phyloP scores from a whole-genome alignment of 92 coral and sea anemone species.

The Epizoanthus illoricatus region DNA sequence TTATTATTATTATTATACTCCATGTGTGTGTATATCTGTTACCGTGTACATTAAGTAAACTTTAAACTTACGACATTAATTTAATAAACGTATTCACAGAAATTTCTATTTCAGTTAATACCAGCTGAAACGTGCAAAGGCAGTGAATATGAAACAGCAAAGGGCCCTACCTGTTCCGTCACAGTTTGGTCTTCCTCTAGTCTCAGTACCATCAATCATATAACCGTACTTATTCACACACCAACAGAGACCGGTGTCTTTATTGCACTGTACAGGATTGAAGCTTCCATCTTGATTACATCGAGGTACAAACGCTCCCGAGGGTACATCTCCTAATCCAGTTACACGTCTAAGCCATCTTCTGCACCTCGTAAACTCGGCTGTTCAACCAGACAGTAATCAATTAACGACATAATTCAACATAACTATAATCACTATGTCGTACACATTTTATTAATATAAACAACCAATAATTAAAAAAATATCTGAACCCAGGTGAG shows the following conservation, averaged over 20 bases:
- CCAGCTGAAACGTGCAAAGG: neutral
- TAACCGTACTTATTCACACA: constrained; percentile 48
- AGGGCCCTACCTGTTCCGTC: constrained; percentile 31
- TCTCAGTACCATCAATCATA: constrained; percentile 44
- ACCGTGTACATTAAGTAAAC: no score
- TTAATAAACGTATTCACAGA: no score
- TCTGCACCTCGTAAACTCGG: constrained; percentile 26
- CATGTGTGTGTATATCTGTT: no score
- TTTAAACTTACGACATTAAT: no score
- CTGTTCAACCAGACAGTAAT: neutral
- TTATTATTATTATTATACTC: no score
- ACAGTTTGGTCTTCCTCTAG: constrained; percentile 45
- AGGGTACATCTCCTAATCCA: constrained; percentile 20
- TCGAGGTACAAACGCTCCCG: constrained; percentile 70
- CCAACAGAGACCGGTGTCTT: constrained; percentile 74
- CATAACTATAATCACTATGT: no score
- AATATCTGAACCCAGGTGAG: no score
- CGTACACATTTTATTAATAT: no score
- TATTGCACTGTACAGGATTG: constrained; percentile 64
- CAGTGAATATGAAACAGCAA: neutral
- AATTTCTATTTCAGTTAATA: neutral
- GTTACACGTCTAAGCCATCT: constrained; percentile 29
- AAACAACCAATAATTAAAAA: no score
- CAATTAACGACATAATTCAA: no score
- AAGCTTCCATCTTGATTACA: constrained; percentile 73